These are phyloP conservation scores for Lasaia peninsularis DNA, from an alignment of 1,140 invertebrate species.

Conservation along the genomic window DNA sequence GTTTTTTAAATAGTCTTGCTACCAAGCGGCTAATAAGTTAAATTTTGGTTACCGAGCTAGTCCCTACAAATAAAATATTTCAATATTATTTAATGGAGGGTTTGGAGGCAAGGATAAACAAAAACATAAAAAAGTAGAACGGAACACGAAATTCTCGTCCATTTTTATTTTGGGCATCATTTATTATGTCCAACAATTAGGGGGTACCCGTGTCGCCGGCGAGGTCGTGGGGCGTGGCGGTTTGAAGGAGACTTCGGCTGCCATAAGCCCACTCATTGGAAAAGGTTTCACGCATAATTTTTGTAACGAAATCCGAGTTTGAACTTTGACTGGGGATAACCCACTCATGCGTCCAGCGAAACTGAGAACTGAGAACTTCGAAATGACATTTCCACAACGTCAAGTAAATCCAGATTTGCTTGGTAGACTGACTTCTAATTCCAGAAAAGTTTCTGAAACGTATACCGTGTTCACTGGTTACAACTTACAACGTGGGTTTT, in stretches of 20 bases:
- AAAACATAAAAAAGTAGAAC: constrained; percentile 56
- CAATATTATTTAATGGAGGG: background rate
- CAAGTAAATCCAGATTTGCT: constrained; percentile 71
- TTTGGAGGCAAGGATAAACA: constrained; percentile 26
- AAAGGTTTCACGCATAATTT: constrained; percentile 57
- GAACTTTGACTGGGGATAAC: constrained; percentile 47
- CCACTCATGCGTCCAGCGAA: constrained; percentile 45
- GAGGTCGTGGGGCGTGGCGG: constrained; percentile 28
- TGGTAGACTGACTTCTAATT: constrained; percentile 73
- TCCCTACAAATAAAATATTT: background rate
- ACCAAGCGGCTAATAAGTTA: too few species aligned
- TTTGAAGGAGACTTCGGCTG: constrained; percentile 33
- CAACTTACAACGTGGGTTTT: constrained; percentile 52
- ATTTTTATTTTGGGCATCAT: constrained; percentile 69
- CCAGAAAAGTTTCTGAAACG: constrained; percentile 70
- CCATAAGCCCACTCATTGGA: constrained; percentile 31
- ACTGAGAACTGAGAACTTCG: constrained; percentile 44
- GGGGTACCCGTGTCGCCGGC: constrained; percentile 41
- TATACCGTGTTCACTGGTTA: constrained; percentile 64
- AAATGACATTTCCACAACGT: constrained; percentile 64
- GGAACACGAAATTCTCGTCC: constrained; percentile 64
- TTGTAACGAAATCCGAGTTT: constrained; percentile 61
- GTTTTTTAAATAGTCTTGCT: too few species aligned
- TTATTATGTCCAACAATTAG: constrained; percentile 73
- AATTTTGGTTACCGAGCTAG: background rate